Conservation (phyloP, 1,140 invertebrate genomes). For the Heliconius himera region DNA sequence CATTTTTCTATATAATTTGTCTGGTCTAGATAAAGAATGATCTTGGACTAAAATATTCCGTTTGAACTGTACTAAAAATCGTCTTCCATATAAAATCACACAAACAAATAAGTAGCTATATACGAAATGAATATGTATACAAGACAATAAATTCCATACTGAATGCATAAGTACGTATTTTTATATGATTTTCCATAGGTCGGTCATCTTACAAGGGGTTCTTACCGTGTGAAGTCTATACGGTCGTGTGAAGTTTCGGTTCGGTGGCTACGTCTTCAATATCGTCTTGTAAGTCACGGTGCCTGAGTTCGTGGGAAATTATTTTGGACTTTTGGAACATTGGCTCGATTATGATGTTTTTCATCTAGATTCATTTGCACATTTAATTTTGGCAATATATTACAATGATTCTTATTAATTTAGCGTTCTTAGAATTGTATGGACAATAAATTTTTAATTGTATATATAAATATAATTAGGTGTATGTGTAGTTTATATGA, state of each 20-base stretch:
- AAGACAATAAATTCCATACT: constrained; percentile 21
- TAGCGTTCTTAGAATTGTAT: not conserved
- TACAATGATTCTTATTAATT: constrained; percentile 10
- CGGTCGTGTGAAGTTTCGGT: constrained; percentile 66
- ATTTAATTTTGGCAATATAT: constrained; percentile 31
- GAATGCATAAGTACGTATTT: not conserved
- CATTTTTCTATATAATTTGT: too few species aligned
- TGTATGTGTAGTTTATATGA: not conserved
- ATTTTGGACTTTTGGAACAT: constrained; percentile 46
- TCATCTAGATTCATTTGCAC: constrained; percentile 12
- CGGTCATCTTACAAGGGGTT: constrained; percentile 67
- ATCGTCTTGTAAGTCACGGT: constrained; percentile 60
- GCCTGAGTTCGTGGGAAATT: constrained; percentile 52
- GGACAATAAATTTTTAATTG: not conserved
- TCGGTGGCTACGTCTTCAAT: constrained; percentile 52
- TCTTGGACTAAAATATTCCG: too few species aligned
- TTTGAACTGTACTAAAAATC: not conserved
- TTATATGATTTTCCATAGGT: constrained; percentile 43
- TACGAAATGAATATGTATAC: not conserved
- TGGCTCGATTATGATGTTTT: constrained; percentile 23
- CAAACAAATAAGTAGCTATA: not conserved
- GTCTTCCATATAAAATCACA: not conserved
- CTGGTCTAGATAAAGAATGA: too few species aligned
- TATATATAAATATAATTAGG: not conserved
- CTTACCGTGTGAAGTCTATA: constrained; percentile 33